Evolutionary conservation across 2,797 vertebrate species (phyloP).

Genomic region (Prionace glauca): DNA sequence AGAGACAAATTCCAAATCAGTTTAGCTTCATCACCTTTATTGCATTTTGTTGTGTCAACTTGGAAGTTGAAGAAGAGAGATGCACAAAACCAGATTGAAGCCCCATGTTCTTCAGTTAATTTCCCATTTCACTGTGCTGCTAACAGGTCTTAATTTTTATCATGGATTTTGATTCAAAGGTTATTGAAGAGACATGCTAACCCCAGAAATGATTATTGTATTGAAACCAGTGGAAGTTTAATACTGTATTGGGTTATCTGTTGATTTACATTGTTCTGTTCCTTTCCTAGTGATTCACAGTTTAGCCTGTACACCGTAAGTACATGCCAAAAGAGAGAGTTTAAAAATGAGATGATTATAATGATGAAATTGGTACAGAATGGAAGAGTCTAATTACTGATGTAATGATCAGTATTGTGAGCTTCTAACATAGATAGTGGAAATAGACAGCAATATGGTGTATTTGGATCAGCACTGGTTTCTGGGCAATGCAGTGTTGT

Average conservation of each 20-base stretch:
- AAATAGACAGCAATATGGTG: not conserved
- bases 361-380: not conserved
- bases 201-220: not conserved
- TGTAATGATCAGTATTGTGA: not conserved
- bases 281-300: not conserved
- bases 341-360: not conserved
- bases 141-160: not conserved
- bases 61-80: not conserved
- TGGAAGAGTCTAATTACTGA: not conserved
- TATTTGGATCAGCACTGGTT: not conserved
- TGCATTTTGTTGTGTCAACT: not conserved
- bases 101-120: not conserved
- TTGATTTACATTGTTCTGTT: not conserved
- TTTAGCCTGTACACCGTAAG: not conserved
- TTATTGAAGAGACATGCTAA: not conserved
- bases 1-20: not conserved
- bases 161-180: not conserved
- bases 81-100: not conserved
- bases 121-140: not conserved
- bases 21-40: not conserved
- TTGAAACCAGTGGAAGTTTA: not conserved
- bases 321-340: not conserved
- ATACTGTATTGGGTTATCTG: not conserved
- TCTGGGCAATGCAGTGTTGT: not conserved
- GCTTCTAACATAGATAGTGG: not conserved